Base-by-base conservation (phyloP, 2,797 vertebrate species). In the Sebastes miniatus region DNA sequence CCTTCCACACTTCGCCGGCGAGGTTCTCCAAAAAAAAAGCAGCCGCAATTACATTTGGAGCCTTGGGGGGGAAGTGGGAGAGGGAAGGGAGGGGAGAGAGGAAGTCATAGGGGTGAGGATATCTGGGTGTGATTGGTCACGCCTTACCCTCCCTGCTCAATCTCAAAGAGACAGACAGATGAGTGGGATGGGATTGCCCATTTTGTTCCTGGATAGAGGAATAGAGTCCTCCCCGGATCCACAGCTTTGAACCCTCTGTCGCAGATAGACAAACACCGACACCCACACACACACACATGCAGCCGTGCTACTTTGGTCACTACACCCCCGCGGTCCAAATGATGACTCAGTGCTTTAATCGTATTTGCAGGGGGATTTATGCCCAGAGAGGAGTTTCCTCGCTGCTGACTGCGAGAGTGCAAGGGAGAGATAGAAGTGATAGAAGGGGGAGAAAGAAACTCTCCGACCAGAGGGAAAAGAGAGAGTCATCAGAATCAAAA, bases 261-360 rank as follows among this genome's bases (percentile, higher is more conserved):
- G 56, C 50, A 74, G 77, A 83, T n/a, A 81, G 81, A 91, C 76
- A 82, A 72, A 85, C 69, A 76, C 47, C 18, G 8, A 76, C 76
- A 61, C 62, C 67, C 64, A 39, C 65, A 50, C 68, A 36, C 69
- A 67, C 43, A 64, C 67, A 58, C 57, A 52, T 76, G 52, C 56
- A 66, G 85, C 52, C 32, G 58, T 1, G 2, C 81, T 52, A 29
- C 89, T 88, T 84, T 84, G 78, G 87, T 79, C 90, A 86, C 76
- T 83, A 43, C 86, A 66, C 80, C 87, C 90, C 90, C 56, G 69
- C 72, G 89, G 94, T 83, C 89, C 88, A 91, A 93, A 93, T 72
- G 88, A 91, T 92, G 92, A 92, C 89, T 93, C 87, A 86, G 80
- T 81, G 77, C 89, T 92, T 91, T 93, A 94, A 94, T 94, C 90